Conservation (phyloP, 2,888 invertebrate genomes). For the Pseudococcus viburni region DNA sequence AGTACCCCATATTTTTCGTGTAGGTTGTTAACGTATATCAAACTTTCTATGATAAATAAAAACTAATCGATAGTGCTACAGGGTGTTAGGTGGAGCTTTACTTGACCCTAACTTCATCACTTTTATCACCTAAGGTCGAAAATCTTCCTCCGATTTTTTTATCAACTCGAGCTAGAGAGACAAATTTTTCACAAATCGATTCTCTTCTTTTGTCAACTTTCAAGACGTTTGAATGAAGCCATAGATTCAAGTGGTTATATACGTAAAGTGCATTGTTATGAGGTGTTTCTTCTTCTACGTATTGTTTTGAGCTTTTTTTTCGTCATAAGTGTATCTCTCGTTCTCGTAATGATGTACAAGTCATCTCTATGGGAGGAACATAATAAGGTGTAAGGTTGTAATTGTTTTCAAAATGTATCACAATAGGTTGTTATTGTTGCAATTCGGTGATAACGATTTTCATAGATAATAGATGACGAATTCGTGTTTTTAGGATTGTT, state of each 20-base stretch:
- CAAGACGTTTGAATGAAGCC: not conserved
- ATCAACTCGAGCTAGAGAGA: not conserved
- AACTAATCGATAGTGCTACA: not conserved
- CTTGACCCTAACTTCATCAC: not conserved
- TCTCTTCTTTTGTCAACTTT: not conserved
- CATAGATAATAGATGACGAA: not conserved
- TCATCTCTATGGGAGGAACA: not conserved
- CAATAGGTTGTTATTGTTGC: not conserved
- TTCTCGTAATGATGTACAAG: not conserved
- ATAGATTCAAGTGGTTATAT: not conserved
- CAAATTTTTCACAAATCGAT: not conserved
- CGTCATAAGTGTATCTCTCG: not conserved
- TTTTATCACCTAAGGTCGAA: not conserved
- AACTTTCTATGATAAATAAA: not conserved
- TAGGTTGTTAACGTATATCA: slow-evolving; percentile 19
- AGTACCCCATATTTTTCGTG: slow-evolving; percentile 29
- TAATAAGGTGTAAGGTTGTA: not conserved
- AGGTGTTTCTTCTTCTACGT: not conserved
- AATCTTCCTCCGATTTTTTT: not conserved
- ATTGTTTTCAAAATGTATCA: not conserved
- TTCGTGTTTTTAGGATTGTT: not conserved
- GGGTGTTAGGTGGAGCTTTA: slow-evolving; percentile 13
- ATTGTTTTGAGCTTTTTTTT: not conserved
- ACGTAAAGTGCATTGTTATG: not conserved
- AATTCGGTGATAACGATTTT: not conserved